Conservation (phyloP, 2,888 invertebrate genomes). For the Rhaphigaster nebulosa region DNA sequence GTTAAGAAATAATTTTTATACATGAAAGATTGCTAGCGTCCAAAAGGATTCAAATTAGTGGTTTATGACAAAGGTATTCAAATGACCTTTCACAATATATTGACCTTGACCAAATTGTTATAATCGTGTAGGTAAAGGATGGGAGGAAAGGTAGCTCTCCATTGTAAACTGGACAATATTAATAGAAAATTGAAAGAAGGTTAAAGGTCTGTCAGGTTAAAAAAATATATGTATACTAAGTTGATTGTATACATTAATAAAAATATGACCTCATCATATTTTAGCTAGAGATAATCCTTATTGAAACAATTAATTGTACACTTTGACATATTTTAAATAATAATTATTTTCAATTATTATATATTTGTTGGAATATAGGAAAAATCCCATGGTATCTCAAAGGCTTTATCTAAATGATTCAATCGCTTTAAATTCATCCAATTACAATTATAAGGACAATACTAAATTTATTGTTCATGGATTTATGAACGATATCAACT, state of each 20-base stretch:
- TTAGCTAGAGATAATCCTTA: neutral
- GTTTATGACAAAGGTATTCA: too few species aligned
- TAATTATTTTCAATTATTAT: neutral
- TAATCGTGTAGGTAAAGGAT: too few species aligned
- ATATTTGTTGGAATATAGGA: neutral
- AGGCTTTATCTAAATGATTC: slow-evolving; percentile 42
- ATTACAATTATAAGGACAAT: slow-evolving; percentile 44
- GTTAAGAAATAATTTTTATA: too few species aligned
- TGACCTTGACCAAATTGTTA: too few species aligned
- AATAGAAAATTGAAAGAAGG: too few species aligned
- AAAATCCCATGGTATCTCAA: neutral
- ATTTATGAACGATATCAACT: slow-evolving; percentile 58
- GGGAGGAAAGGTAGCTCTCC: too few species aligned
- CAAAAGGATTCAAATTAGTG: too few species aligned
- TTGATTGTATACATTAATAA: neutral
- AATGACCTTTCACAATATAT: too few species aligned
- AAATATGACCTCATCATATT: neutral
- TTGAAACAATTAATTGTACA: neutral
- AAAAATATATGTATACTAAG: neutral
- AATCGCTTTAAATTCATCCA: slow-evolving; percentile 25
- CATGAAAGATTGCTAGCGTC: too few species aligned
- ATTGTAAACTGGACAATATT: too few species aligned
- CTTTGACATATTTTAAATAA: neutral
- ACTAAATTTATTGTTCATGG: slow-evolving; percentile 62
- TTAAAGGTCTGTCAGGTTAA: too few species aligned